Evolutionary conservation across 1,140 invertebrate species (phyloP), one percentile per base, ranked within the genome.

Genomic region (Apis laboriosa): DNA sequence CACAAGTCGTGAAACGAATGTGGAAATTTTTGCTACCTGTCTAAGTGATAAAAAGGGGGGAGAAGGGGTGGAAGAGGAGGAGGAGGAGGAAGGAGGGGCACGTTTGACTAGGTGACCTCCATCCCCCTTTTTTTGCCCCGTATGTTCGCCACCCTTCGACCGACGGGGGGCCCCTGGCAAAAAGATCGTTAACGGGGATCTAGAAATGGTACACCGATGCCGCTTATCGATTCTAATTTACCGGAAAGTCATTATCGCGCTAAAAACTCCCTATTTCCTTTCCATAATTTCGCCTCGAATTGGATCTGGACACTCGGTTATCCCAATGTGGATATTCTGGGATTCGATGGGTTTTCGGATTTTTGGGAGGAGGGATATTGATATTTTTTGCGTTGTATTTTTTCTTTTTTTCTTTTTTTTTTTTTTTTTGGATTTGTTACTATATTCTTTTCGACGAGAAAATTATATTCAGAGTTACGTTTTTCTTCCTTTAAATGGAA

Each of bases 201-300:
- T 83, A 78, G 84, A 74, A 84, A 67, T 63, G 79, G 64, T 77
- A 82, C 72, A 84, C 63, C 77, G 51, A 70, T 70, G 66, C 19
- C 56, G 79, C 74, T 85, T 83, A 85, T 85, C 84, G 84, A 85
- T 85, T 85, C 80, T 83, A 85, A 85, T 83, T 85, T 85, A 85
- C 80, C 60, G 84, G 80, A 85, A 85, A 85, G 84, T 85, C 84
- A 83, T 85, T 85, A 85, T 63, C 84, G 51, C n/a, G 68, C 19
- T 51, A 74, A 83, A 85, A 85, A 84, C 17, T 70, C 8, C n/a
- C 49, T 11, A 11, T 28, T 43, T 34, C n/a, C 19, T 9, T n/a
- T 13, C 15, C 21, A 61, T 77, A 70, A 77, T 77, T n/a, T 76
- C 28, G 13, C 28, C 2, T 8, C 61, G 34, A 7, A 43, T 24